These are phyloP conservation scores for Meteorus colon DNA, from an alignment of 2,888 invertebrate species.

Conservation along the genomic window DNA sequence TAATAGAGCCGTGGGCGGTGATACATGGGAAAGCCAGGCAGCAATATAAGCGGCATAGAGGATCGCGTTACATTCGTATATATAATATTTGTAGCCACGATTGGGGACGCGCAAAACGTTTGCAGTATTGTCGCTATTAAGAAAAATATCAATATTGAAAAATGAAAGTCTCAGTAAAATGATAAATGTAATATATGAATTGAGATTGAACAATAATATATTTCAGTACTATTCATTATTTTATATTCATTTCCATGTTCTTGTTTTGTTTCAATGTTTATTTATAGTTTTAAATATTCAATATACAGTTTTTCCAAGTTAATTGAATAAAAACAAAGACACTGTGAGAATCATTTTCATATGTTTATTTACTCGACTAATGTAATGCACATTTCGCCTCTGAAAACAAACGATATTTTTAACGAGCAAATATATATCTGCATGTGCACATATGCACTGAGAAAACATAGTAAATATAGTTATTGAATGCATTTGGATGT, in stretches of 20 bases:
- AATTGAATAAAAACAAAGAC: too few species aligned
- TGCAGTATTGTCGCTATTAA: neutral
- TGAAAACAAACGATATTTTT: conserved; percentile 18
- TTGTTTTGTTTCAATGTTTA: neutral
- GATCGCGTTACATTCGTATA: conserved; percentile 35
- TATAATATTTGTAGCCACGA: neutral
- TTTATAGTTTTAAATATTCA: neutral
- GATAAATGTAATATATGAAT: neutral
- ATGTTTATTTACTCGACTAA: conserved; percentile 18
- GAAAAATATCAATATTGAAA: neutral
- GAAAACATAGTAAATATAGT: too few species aligned
- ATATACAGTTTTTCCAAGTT: too few species aligned
- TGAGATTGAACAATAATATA: neutral
- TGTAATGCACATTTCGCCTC: conserved; percentile 12
- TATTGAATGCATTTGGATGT: too few species aligned
- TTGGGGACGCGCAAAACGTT: conserved; percentile 24
- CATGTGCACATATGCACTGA: conserved; percentile 1
- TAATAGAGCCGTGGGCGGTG: conserved; percentile 55
- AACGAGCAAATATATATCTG: neutral
- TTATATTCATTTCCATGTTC: neutral
- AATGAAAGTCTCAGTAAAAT: neutral
- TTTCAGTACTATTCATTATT: neutral
- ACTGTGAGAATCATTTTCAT: too few species aligned
- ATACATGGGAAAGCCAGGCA: conserved; percentile 47
- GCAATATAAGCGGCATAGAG: conserved; percentile 47